These are phyloP conservation scores for Heliconius hermathena DNA, from an alignment of 1,140 invertebrate genomes.

Conservation along the genomic window DNA sequence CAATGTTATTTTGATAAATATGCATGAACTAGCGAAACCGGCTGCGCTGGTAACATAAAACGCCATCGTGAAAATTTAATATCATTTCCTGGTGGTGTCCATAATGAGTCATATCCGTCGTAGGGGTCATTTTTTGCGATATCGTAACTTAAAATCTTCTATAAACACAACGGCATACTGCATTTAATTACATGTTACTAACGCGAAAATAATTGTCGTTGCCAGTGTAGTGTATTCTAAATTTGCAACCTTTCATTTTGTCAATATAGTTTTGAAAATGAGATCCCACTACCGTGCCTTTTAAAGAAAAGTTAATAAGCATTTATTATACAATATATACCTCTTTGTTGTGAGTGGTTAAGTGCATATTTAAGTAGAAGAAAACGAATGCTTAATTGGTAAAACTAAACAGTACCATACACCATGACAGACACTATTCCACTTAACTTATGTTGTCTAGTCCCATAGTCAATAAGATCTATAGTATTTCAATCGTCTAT, in stretches of 20 bases:
- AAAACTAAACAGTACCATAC: too few relatives aligned
- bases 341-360: too few relatives aligned
- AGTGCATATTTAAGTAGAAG: background rate
- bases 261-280: constrained; percentile 48
- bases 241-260: background rate
- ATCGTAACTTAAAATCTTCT: constrained; percentile 66
- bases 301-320: background rate
- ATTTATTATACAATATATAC: background rate
- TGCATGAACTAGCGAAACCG: constrained; percentile 78
- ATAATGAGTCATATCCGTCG: constrained; percentile 78
- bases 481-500: too few relatives aligned
- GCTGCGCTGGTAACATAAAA: constrained; percentile 74
- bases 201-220: background rate
- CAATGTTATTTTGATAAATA: constrained; percentile 81
- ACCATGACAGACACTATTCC: too few relatives aligned
- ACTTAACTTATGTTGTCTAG: too few relatives aligned
- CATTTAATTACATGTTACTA: background rate
- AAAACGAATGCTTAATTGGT: too few relatives aligned
- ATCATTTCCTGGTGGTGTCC: constrained; percentile 74
- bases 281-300: background rate
- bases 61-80: constrained; percentile 81
- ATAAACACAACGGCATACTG: constrained; percentile 28
- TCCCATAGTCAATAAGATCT: too few relatives aligned
- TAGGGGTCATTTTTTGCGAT: constrained; percentile 76
- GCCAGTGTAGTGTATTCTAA: background rate